Base-by-base conservation (phyloP, 2,888 invertebrate genomes). In the Laspeyria flexula region DNA sequence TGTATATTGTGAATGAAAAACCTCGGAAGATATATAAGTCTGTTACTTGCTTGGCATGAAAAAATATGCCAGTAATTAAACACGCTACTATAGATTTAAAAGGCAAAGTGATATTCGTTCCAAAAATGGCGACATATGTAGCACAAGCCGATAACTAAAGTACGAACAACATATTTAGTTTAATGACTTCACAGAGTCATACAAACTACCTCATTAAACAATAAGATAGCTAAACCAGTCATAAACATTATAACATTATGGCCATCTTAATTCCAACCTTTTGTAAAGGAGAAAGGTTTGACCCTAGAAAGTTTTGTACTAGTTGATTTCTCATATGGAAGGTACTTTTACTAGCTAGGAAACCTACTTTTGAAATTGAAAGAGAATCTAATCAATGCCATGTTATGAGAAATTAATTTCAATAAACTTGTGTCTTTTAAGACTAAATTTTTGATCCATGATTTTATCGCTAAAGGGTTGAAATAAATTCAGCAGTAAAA, bases 101-200 rank as follows among this genome's bases (percentile, higher is more conserved):
- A 43, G 53, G 52, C 21, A 37, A 42, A 34, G 56, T 45, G 16
- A 53, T 30, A 38, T 63, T 46, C 55, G 30, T 51, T 57, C 58
- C 77, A 77, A 77, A 83, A 81, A 88, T 86, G 88, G 88, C 86
- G 86, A 84, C 80, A 58, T 55, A 67, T 74, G 73, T 73, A 73
- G 71, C 60, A 71, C 71, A 72, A 66, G 59, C 65, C 73, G 60
- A 70, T 70, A 72, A 73, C 67, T 64, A 60, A 71, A 70, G 60
- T 47, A 70, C 71, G 73, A 71, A 60, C 35, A 43, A 44, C 48
- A 52, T 50, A 60, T 65, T 43, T 37, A 53, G 33, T 60, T 25
- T 66, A 69, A 70, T 70, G 56, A 69, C 56, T 57, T 33, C 44
- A 46, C 34, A 41, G 25, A 43, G 43, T 47, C 78, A 82, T 80